Evolutionary conservation across 2,888 invertebrate species (phyloP).

Genomic region (Ypsolopha scabrella): DNA sequence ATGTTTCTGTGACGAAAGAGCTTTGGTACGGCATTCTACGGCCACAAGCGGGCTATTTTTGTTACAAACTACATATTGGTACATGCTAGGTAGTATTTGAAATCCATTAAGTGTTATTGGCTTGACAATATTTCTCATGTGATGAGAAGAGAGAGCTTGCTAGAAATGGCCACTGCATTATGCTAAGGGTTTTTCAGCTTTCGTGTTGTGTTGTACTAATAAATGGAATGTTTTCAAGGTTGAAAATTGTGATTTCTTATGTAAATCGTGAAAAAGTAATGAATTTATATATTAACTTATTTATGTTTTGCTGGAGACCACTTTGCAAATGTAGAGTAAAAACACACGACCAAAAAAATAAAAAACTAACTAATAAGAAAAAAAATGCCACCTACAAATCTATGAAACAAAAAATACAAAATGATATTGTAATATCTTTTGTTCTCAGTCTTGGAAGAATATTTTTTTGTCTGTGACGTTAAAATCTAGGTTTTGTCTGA

Average conservation of each 20-base stretch:
- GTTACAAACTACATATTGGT: conserved; percentile 25
- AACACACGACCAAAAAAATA: no score
- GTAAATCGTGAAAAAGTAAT: no score
- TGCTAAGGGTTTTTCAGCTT: conserved; percentile 24
- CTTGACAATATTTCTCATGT: not conserved
- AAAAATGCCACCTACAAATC: not conserved
- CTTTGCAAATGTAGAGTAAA: no score
- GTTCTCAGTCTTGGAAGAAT: not conserved
- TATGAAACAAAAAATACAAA: not conserved
- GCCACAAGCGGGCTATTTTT: conserved; percentile 35
- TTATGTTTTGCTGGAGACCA: no score
- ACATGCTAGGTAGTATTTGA: conserved; percentile 18
- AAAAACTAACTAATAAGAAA: no score
- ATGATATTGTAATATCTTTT: not conserved
- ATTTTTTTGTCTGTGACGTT: conserved; percentile 23
- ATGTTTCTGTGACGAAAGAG: conserved; percentile 10
- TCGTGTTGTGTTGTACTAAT: not conserved
- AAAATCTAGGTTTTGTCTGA: conserved; percentile 20
- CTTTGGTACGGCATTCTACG: conserved; percentile 37
- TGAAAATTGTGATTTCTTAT: no score
- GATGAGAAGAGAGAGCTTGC: not conserved
- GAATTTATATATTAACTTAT: no score
- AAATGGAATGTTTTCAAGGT: not conserved
- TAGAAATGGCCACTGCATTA: conserved; percentile 35
- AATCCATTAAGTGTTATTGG: conserved; percentile 14